Evolutionary conservation across 2,888 invertebrate genomes (phyloP), one percentile per base, ranked within the genome.

Genomic region (Tridacna crocea): DNA sequence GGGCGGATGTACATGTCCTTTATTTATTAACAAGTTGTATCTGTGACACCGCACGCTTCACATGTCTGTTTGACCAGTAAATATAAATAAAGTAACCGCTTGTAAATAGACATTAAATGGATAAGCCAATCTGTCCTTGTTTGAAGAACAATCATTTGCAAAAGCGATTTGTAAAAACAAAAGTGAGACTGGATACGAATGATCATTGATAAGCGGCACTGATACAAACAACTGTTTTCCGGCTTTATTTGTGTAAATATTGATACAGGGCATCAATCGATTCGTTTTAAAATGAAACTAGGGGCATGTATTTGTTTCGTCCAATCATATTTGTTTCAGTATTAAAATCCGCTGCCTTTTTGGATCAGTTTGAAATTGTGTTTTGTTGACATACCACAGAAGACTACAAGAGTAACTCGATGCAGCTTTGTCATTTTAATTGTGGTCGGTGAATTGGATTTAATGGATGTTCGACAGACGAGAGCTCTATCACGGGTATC

Each of bases 161-260:
- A 70, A 70, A 22, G 22, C 47, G 70, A 51, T 70, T 70, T 47
- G 51, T 47, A 11, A 26, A 48, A 51, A 70, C 48, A 48, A 70
- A 70, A 51, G 70, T 66, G 48, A 70, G 22, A 51, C 47, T 51
- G 22, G 70, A 51, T 24, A 48, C 47, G 13, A 70, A 24, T 22
- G 51, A n/a, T 51, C 51, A 51, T 70, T 70, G 70, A 47, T 70
- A 70, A 70, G 70, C 70, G 70, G 51, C 70, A 47, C 51, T 70
- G 22, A 70, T n/a, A 70, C 70, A 70, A 22, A 51, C 70, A 51
- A 70, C 70, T 70, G 51, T 48, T 70, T 70, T 70, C 70, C 70
- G 70, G 70, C 12, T 22, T 51, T 70, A 51, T 48, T 70, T 70
- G 19, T 70, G 51, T 70, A 48, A 48, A 70, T 70, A 51, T 70